These are phyloP conservation scores for Stegana nigrithorax DNA, from an alignment of 2,888 invertebrate genomes.

Conservation along the genomic window DNA sequence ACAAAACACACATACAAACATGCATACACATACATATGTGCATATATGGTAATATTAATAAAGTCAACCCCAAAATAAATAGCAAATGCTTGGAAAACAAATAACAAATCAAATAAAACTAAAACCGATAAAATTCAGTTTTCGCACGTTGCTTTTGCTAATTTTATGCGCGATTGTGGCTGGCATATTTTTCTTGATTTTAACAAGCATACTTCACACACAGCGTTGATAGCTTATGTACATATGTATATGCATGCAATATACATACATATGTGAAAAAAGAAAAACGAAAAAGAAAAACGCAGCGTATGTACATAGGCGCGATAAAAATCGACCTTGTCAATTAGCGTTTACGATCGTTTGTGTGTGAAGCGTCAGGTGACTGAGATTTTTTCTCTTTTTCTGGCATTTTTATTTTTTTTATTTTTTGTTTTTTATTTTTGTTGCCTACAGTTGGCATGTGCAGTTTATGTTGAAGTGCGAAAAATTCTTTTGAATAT, in stretches of 20 bases:
- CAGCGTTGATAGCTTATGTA: no score
- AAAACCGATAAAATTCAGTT: background rate
- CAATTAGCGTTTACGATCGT: background rate
- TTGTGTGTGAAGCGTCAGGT: background rate
- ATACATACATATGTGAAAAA: no score
- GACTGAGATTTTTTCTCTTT: no score
- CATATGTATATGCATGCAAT: no score
- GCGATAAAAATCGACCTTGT: slow-evolving; percentile 13
- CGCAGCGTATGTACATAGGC: background rate
- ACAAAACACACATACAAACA: no score
- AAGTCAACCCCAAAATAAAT: background rate
- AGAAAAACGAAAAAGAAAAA: no score
- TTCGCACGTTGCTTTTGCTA: background rate
- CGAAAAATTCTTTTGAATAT: background rate
- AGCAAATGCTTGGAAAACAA: background rate
- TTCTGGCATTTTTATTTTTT: no score
- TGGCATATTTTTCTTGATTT: no score
- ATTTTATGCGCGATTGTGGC: no score
- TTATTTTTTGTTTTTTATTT: background rate
- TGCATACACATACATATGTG: no score
- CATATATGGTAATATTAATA: background rate
- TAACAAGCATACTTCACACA: background rate
- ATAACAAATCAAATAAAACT: background rate
- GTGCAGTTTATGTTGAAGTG: slow-evolving; percentile 2
- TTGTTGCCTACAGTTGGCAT: background rate